Base-by-base conservation (phyloP, 2,113 vertebrate species). In the Lynx canadensis region DNA sequence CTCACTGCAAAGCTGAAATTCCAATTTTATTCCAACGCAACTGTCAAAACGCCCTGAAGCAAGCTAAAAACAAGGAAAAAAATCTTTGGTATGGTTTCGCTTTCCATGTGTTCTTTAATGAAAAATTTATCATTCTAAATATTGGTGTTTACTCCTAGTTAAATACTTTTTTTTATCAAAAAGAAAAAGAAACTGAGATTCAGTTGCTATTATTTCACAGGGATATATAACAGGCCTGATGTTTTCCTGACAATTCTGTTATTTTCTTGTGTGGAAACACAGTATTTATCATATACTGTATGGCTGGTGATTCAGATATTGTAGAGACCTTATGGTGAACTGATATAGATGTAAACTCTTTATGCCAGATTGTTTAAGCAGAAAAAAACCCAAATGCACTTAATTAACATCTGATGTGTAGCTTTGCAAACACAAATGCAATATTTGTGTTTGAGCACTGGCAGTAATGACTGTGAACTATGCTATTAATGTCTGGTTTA, bases 331-430 rank as follows among this genome's bases (percentile, higher is more conserved):
- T 97, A 96, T 97, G 98, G 98, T 97, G 97, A 98, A 97, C 97
- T 89, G 94, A 98, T 96, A 98, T 86, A 96, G 97, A 98, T 88
- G 89, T 86, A 98, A 98, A 98, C 93, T 98, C 98, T 97, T 98
- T 98, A 97, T 93, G 97, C 98, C 98, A 98, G 98, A 98, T 98
- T 98, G 97, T 97, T 98, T 98, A 98, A 97, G 97, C 96, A 96
- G 91, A 91, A 97, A 97, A 94, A 95, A 97, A 98, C 97, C 97
- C 94, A 99, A 98, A 98, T 69, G 96, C 97, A 98, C 96, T 97
- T 98, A 98, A 99, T 98, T 98, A 98, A 98, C 96, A 98, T 98
- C 98, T 98, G 98, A 98, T 98, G 98, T 98, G 98, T 98, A 98
- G 98, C 98, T 98, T 98, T 96, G 86, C 38, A 29, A 98, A 98